Conservation (phyloP, 2,797 vertebrate genomes). For the Neosilurus hyrtlii region DNA sequence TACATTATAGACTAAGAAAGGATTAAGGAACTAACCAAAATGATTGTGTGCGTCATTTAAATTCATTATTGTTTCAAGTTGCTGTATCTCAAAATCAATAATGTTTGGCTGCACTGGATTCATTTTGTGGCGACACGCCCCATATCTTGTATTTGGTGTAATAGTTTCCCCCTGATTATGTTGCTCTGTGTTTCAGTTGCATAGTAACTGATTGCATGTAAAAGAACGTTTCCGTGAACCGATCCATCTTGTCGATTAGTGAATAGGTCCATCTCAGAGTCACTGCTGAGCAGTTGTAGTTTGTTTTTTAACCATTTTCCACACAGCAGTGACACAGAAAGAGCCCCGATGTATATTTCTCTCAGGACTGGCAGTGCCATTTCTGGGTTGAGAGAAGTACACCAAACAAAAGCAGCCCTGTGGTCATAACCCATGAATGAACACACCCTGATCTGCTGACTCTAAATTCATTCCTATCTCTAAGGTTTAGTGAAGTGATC, state of each 20-base stretch:
- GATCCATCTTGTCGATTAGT: not conserved
- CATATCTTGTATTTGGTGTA: not conserved
- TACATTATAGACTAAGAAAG: too few species aligned
- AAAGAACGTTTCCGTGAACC: not conserved
- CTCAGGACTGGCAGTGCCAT: not conserved
- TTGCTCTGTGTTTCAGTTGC: not conserved
- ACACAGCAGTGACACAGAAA: not conserved
- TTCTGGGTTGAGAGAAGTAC: not conserved
- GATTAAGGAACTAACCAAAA: too few species aligned
- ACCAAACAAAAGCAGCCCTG: not conserved
- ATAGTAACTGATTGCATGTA: not conserved
- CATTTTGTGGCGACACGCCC: too few species aligned
- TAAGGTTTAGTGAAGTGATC: not conserved
- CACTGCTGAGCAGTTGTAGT: not conserved
- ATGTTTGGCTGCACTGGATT: too few species aligned
- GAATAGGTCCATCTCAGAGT: not conserved
- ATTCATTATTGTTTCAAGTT: too few species aligned
- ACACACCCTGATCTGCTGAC: not conserved
- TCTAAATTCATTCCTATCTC: not conserved
- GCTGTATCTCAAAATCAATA: too few species aligned
- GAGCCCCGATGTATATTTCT: not conserved
- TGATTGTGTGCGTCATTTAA: too few species aligned
- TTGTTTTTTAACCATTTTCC: not conserved
- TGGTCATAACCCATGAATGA: not conserved
- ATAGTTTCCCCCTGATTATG: not conserved